These are phyloP conservation scores for Drosophila tropicalis DNA, from an alignment of 1,140 invertebrate species.

Conservation along the genomic window DNA sequence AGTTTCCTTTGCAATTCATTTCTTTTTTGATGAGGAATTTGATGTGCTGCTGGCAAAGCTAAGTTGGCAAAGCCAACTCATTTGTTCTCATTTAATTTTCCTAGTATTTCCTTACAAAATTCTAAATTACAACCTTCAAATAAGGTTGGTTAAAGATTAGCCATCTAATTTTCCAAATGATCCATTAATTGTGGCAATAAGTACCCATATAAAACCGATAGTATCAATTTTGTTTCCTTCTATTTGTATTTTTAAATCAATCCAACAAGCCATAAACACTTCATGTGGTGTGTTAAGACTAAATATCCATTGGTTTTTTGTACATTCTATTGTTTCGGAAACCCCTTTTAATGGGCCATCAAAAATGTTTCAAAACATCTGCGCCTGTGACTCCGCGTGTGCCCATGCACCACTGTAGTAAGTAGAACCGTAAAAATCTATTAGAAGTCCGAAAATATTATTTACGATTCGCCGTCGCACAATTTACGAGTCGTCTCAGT, in stretches of 20 bases:
- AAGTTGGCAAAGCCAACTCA: too few relatives aligned
- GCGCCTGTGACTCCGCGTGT: conserved; percentile 16
- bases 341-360: conserved; percentile 34
- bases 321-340: background rate
- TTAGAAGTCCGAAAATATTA: conserved; percentile 70
- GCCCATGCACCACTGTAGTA: background rate
- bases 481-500: conserved; percentile 68
- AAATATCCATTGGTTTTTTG: background rate
- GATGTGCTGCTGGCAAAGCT: too few relatives aligned
- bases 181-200: background rate
- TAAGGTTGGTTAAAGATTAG: background rate
- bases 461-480: conserved; percentile 69
- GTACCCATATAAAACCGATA: background rate
- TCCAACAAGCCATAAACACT: conserved; percentile 8
- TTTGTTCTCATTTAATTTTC: too few relatives aligned
- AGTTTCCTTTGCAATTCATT: too few relatives aligned
- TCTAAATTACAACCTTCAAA: background rate
- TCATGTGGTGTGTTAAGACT: background rate
- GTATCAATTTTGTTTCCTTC: background rate
- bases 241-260: background rate
- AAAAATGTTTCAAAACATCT: conserved; percentile 56
- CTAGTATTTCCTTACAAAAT: background rate
- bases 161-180: conserved; percentile 4
- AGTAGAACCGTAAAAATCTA: conserved; percentile 53
- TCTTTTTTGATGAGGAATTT: too few relatives aligned